phyloP scores from a whole-genome alignment of 1,140 invertebrate genomes.

The Lepidurus apus region DNA sequence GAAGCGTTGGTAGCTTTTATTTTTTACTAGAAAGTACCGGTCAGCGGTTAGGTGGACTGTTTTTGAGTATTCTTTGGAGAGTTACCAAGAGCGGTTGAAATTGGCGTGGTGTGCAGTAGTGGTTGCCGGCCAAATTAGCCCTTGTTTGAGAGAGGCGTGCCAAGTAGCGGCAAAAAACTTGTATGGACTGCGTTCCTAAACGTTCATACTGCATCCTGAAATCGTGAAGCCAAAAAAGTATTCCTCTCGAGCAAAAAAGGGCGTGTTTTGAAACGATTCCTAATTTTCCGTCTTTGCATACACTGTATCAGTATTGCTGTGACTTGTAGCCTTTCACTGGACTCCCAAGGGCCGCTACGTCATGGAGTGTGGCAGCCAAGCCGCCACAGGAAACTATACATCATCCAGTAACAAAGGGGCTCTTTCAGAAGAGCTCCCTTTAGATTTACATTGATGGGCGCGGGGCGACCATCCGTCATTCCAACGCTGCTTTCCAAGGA shows the following conservation, averaged over 20 bases:
- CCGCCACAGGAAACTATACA: conserved; percentile 17
- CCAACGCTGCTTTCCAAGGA: neutral
- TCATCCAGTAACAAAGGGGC: conserved; percentile 15
- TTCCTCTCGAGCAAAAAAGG: neutral
- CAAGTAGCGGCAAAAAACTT: too few relatives aligned
- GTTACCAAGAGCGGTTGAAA: too few relatives aligned
- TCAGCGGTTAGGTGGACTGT: too few relatives aligned
- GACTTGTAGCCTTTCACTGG: neutral
- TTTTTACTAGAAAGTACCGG: too few relatives aligned
- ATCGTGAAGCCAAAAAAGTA: neutral
- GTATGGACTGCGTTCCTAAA: too few relatives aligned
- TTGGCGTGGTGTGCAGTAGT: too few relatives aligned
- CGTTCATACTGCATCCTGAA: too few relatives aligned
- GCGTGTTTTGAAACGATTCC: neutral
- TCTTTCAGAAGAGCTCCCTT: conserved; percentile 18
- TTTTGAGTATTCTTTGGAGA: too few relatives aligned
- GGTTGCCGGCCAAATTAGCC: too few relatives aligned
- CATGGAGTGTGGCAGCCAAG: conserved; percentile 16
- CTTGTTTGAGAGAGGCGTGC: too few relatives aligned
- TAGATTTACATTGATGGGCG: conserved; percentile 21
- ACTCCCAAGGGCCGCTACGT: conserved; percentile 5
- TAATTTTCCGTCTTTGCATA: neutral
- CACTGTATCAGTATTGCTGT: neutral
- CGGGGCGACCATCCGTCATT: conserved; percentile 12
- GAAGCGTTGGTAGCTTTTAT: too few relatives aligned